Evolutionary conservation across 2,888 invertebrate genomes (phyloP), one percentile per base, ranked within the genome.

Genomic region (Nyleta sp.): DNA sequence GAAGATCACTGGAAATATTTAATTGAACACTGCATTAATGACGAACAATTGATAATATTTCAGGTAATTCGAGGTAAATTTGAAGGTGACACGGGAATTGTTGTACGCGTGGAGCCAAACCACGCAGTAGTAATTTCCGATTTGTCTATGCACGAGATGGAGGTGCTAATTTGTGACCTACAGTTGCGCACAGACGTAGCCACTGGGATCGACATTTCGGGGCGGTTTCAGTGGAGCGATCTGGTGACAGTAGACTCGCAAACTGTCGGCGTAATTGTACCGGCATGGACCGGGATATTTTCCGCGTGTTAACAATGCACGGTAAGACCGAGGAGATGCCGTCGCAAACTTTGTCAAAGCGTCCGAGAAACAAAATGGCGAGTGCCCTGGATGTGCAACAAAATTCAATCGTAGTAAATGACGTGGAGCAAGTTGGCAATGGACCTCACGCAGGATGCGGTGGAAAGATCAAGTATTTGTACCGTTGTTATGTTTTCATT

Each of bases 201-300:
- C 1, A 98, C 99, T 18, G 99, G 99, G 40, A 99, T 99, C 0
- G 99, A 99, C 91, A 97, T 98, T 3, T 92, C 99, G 44, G 99
- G 99, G 0, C 99, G 99, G 92, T 99, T 98, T 91, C 98, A 99
- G 91, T 99, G 98, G 96, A 99, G 99, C 10, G 99, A 99, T 91
- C 93, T 99, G 86, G 99, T 99, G 0, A 97, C 97, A 89, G 91
- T 98, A 2, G 98, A 98, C 89, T 93, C 97, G 0, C 98, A 99
- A 91, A 99, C 98, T 10, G 99, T 99, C 1, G 99, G 99, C 18
- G 98, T 98, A 0, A 99, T 99, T 84, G 98, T 99, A 0, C 94
- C n/a, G n/a, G 99, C 6, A 92, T 99, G 73, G 99, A 99, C 91
- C 95, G 98, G 80, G 99, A 99, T 90, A 96, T 96, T 89, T 98